These are phyloP conservation scores for Crotalus tigris DNA, from an alignment of 2,113 vertebrate genomes.

Conservation along the genomic window DNA sequence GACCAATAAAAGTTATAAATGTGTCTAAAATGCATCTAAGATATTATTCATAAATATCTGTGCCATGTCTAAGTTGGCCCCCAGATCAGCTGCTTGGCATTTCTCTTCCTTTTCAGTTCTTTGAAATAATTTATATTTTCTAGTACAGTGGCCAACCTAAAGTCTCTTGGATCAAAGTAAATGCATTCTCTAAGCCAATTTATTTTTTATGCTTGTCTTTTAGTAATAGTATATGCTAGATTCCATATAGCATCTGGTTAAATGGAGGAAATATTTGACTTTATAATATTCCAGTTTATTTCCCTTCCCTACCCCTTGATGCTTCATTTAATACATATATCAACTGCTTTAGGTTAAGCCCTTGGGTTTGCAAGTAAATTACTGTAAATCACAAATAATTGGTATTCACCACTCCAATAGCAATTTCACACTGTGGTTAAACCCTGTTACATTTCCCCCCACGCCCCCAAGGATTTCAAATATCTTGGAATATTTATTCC, in stretches of 20 bases:
- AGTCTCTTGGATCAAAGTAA: background rate
- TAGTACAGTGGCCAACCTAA: background rate
- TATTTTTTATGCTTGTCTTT: background rate
- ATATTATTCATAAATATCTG: background rate
- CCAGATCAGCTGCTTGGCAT: background rate
- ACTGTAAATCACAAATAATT: slow-evolving; percentile 65
- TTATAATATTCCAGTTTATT: slow-evolving; percentile 33
- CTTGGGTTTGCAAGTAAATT: slow-evolving; percentile 57
- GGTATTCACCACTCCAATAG: slow-evolving; percentile 59
- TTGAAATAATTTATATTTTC: background rate
- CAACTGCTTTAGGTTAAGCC: slow-evolving; percentile 52
- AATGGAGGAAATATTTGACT: slow-evolving; percentile 20
- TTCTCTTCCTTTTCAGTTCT: background rate
- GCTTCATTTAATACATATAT: slow-evolving; percentile 49
- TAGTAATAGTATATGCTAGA: slow-evolving; percentile 6
- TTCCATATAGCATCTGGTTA: background rate
- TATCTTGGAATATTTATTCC: slow-evolving; percentile 63
- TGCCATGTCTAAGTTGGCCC: background rate
- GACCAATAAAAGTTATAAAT: background rate
- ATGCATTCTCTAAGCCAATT: background rate
- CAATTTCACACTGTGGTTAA: slow-evolving; percentile 58
- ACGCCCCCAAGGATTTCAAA: slow-evolving; percentile 37
- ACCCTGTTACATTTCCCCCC: slow-evolving; percentile 46
- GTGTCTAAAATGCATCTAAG: background rate
- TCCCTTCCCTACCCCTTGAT: slow-evolving; percentile 37